phyloP scores from a whole-genome alignment of 2,797 vertebrate species.

The Peromyscus aztecus region DNA sequence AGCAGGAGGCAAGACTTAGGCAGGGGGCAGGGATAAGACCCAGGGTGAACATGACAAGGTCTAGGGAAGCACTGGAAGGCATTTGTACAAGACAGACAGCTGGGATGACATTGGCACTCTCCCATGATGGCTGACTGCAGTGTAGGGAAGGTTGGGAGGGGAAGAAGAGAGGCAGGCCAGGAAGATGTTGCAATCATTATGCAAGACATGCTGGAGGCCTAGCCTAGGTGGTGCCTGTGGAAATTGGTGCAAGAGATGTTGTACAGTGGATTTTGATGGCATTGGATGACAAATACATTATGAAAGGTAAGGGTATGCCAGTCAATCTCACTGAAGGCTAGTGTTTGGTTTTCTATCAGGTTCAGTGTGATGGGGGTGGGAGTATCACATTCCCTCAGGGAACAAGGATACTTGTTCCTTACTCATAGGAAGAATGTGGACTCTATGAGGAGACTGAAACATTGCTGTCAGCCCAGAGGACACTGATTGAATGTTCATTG shows the following conservation, averaged over 20 bases:
- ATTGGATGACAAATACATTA: neutral
- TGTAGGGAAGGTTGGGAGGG: slow-evolving; percentile 25
- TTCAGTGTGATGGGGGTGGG: neutral
- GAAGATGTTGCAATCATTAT: slow-evolving; percentile 20
- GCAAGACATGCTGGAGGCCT: neutral
- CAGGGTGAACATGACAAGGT: neutral
- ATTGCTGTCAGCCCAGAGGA: slow-evolving; percentile 47
- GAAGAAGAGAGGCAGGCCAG: neutral
- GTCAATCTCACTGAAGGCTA: neutral
- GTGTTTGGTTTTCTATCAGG: slow-evolving; percentile 9
- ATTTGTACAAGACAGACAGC: slow-evolving; percentile 42
- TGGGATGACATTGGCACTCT: neutral
- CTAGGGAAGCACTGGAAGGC: slow-evolving; percentile 16
- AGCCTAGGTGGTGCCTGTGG: neutral
- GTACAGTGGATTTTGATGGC: neutral
- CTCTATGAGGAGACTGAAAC: slow-evolving; percentile 59
- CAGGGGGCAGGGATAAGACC: neutral
- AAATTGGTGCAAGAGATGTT: neutral
- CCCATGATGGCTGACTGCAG: neutral
- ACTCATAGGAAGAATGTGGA: slow-evolving; percentile 44
- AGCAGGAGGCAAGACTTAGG: neutral
- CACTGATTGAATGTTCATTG: slow-evolving; percentile 18
- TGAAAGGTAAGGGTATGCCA: neutral
- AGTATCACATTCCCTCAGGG: neutral
- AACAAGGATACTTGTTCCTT: slow-evolving; percentile 48